Conservation (phyloP, 2,113 vertebrate genomes). For the Coryphaenoides rupestris region DNA sequence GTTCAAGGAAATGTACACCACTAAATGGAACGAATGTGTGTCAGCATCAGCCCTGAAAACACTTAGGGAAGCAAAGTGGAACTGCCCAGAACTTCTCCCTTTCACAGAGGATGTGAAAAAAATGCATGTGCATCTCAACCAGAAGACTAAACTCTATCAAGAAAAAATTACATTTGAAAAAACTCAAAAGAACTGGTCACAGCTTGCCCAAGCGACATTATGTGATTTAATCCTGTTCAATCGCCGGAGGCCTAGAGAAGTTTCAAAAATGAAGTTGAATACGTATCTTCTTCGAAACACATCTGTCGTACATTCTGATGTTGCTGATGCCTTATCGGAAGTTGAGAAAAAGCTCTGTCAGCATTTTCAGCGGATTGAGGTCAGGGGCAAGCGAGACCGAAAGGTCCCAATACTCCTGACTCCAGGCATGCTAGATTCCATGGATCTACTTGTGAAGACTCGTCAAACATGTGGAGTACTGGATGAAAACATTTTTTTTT, state of each 20-base stretch:
- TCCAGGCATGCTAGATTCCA: constrained; percentile 11
- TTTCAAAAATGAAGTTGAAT: constrained; percentile 19
- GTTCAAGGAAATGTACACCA: constrained; percentile 5
- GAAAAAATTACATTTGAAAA: constrained; percentile 1
- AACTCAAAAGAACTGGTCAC: constrained; percentile 12
- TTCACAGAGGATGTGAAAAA: constrained; percentile 24
- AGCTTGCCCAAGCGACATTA: constrained; percentile 18
- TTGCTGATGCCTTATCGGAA: constrained; percentile 12
- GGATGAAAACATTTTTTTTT: constrained; percentile 1
- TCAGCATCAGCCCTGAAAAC: constrained; percentile 14
- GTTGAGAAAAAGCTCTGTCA: constrained; percentile 21
- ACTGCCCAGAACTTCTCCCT: constrained; percentile 34
- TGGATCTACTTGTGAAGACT: constrained; percentile 20
- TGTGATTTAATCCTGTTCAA: constrained; percentile 32
- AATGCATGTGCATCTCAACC: constrained; percentile 15
- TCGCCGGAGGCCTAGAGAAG: constrained; percentile 25
- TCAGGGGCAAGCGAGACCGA: constrained; percentile 25
- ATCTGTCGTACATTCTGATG: constrained; percentile 7
- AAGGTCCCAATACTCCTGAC: constrained; percentile 21
- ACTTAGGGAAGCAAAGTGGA: constrained; percentile 31
- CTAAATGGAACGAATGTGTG: constrained; percentile 26
- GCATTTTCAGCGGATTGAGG: constrained; percentile 21
- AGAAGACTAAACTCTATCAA: constrained; percentile 1
- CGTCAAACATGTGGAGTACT: constrained; percentile 7
- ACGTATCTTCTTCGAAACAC: constrained; percentile 15